Conservation (phyloP, 2,797 vertebrate species). For the Lutjanus campechanus region DNA sequence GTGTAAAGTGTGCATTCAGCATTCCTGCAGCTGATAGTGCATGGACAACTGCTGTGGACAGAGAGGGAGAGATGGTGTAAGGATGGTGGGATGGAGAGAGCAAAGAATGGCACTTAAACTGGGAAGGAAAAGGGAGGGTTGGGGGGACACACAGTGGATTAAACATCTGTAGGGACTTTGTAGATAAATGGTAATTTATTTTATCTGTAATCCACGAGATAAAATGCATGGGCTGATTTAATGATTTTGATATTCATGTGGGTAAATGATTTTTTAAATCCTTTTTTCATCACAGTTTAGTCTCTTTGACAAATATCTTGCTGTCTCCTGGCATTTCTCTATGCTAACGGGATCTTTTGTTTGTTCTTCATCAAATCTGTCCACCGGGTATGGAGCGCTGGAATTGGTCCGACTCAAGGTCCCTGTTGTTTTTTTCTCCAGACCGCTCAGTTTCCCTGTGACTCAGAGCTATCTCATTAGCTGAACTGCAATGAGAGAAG, state of each 20-base stretch:
- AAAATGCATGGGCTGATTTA: slow-evolving; percentile 61
- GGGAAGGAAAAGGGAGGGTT: slow-evolving; percentile 38
- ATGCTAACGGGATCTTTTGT: slow-evolving; percentile 48
- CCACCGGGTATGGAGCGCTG: slow-evolving; percentile 34
- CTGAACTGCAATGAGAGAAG: slow-evolving; percentile 41
- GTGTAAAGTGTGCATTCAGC: slow-evolving; percentile 82
- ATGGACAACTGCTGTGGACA: slow-evolving; percentile 76
- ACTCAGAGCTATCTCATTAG: slow-evolving; percentile 73
- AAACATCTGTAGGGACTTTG: slow-evolving; percentile 56
- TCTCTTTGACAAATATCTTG: slow-evolving; percentile 33
- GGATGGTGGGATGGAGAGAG: slow-evolving; percentile 56
- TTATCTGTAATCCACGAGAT: slow-evolving; percentile 64
- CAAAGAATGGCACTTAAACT: slow-evolving; percentile 68
- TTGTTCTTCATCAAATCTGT: slow-evolving; percentile 53
- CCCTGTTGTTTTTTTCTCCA: slow-evolving; percentile 53
- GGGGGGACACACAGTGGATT: slow-evolving; percentile 37
- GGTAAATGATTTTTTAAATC: slow-evolving; percentile 36
- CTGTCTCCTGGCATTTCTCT: slow-evolving; percentile 45
- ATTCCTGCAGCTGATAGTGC: slow-evolving; percentile 78
- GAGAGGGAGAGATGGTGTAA: slow-evolving; percentile 58
- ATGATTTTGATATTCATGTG: slow-evolving; percentile 69
- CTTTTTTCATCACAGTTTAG: slow-evolving; percentile 46
- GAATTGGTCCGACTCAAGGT: slow-evolving; percentile 53
- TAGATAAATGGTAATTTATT: slow-evolving; percentile 63
- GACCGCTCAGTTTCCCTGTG: slow-evolving; percentile 61